These are phyloP conservation scores for Acanthosepion esculentum DNA, from an alignment of 2,888 invertebrate species.

Conservation along the genomic window DNA sequence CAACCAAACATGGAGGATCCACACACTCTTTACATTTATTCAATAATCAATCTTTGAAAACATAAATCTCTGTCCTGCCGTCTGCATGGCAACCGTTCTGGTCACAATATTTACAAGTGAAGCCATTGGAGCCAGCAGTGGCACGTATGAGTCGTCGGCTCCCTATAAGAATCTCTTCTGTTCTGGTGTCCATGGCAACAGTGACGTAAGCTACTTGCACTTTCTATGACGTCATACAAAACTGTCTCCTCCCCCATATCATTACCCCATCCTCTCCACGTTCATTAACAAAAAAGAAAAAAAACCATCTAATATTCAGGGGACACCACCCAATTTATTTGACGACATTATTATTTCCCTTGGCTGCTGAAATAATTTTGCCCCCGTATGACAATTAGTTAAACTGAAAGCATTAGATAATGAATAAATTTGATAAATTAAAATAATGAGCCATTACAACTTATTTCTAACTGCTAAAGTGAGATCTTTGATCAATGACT, in stretches of 20 bases:
- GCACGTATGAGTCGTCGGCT: constrained; percentile 20
- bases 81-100: constrained; percentile 33
- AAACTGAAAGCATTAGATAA: too few relatives aligned
- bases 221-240: constrained; percentile 1
- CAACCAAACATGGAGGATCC: not conserved
- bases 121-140: constrained; percentile 33
- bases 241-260: not conserved
- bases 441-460: too few relatives aligned
- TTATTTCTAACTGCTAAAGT: too few relatives aligned
- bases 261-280: not conserved
- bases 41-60: constrained; percentile 33
- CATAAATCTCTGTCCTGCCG: constrained; percentile 33
- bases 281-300: not conserved
- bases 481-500: too few relatives aligned
- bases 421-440: too few relatives aligned
- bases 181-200: constrained; percentile 33
- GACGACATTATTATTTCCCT: not conserved
- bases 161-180: constrained; percentile 22
- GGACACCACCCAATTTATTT: not conserved
- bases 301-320: not conserved
- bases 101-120: constrained; percentile 33
- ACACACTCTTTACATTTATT: constrained; percentile 21
- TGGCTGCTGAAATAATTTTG: not conserved
- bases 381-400: too few relatives aligned
- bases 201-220: not conserved